Evolutionary conservation across 2,113 vertebrate genomes (phyloP), one percentile per base, ranked within the genome.

Genomic region (Connochaetes taurinus): DNA sequence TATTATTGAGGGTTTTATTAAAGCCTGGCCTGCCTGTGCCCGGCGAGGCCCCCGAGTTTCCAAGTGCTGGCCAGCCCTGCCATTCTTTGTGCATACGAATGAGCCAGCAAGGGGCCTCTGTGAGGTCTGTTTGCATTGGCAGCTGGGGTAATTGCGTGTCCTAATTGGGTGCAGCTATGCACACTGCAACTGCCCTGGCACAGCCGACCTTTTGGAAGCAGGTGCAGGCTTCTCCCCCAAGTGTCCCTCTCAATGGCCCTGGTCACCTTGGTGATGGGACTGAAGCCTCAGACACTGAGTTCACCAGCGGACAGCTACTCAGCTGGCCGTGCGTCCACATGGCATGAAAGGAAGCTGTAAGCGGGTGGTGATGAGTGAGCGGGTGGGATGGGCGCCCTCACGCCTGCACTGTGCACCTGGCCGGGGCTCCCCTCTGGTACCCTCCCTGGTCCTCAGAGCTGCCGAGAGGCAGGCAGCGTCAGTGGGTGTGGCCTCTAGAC

Each of bases 81-180:
- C 40, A 40, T 19, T 9, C 40, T 67, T 33, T 2, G 6, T 33
- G 80, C 91, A 33, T 84, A 81, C 3, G 6, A 67, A 67, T 64
- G 94, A 86, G 58, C 84, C 0, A 0, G 50, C 15, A 0, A 50
- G 25, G 92, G 87, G 45, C 58, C 90, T 74, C 29, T 1, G 17
- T 21, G 23, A 4, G 55, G 71, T 76, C 87, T 90, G 6, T 97
- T 86, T 94, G 93, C 84, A 36, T 55, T 92, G 96, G 91, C 88
- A 95, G 88, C 74, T 74, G 8, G 60, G n/a, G 23, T 33, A 36
- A 74, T 53, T 78, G 85, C n/a, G 6, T 31, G 57, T 80, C 29
- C 85, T 94, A 25, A n/a, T 36, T 62, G 91, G 64, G 91, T 23
- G 11, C 90, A 58, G 82, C 96, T 84, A 53, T 1, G 29, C 83